These are phyloP conservation scores for Naso thynnoides DNA, from an alignment of 2,797 vertebrate genomes.

Conservation along the genomic window DNA sequence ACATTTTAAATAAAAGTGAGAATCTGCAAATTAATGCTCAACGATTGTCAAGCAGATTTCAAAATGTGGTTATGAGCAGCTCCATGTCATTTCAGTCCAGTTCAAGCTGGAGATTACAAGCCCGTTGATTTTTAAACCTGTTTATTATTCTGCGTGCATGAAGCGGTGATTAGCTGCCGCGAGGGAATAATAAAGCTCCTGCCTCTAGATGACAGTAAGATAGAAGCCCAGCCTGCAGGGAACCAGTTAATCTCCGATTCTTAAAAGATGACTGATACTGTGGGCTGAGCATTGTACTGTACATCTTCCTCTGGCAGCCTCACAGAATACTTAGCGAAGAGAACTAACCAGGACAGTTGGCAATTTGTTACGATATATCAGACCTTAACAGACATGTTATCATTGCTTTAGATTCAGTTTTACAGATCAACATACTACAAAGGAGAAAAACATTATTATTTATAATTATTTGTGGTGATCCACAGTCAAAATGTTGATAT, in stretches of 20 bases:
- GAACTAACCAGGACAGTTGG: slow-evolving; percentile 15
- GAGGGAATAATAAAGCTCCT: slow-evolving; percentile 15
- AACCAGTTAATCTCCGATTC: slow-evolving; percentile 14
- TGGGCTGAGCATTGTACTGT: not conserved
- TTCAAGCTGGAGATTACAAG: slow-evolving; percentile 23
- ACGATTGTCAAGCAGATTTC: slow-evolving; percentile 12
- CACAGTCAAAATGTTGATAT: slow-evolving; percentile 31
- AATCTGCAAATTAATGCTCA: not conserved
- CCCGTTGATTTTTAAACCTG: slow-evolving; percentile 21
- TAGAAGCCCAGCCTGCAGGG: slow-evolving; percentile 10
- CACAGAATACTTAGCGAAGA: slow-evolving; percentile 9
- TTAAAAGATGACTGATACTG: slow-evolving; percentile 8
- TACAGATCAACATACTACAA: not conserved
- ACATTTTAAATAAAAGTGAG: slow-evolving; percentile 5
- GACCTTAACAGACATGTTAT: not conserved
- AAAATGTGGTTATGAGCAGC: not conserved
- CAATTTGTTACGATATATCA: slow-evolving; percentile 5
- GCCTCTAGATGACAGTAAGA: not conserved
- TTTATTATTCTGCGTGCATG: slow-evolving; percentile 15
- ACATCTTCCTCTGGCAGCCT: not conserved
- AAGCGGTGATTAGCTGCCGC: slow-evolving; percentile 33
- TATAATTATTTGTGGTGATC: slow-evolving; percentile 3
- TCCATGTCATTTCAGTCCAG: not conserved
- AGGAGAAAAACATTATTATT: not conserved
- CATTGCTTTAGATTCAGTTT: slow-evolving; percentile 4